Percentiles rank a stretch among this genome's conserved stretches.
These are phyloP conservation scores for Drosophila sp. DNA, from an alignment of 1,140 invertebrate genomes.

Conservation along the genomic window DNA sequence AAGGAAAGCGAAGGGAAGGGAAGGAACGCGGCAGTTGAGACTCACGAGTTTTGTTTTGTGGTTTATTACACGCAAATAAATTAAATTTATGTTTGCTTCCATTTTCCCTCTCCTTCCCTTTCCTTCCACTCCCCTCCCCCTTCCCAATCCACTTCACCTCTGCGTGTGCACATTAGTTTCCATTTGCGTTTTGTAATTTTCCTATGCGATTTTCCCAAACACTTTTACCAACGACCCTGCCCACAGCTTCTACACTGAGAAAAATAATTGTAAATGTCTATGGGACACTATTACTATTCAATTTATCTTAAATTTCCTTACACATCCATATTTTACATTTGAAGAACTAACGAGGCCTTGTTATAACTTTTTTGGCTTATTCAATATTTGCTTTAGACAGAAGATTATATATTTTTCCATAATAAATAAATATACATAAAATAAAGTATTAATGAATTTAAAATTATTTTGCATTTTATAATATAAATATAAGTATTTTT, in stretches of 20 bases:
- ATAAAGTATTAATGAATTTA: no score
- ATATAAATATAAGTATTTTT: no score
- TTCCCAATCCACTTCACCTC: background rate
- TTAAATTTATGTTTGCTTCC: constrained; percentile 78
- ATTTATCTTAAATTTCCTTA: no score
- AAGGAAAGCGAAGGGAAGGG: background rate
- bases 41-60: constrained; percentile 70
- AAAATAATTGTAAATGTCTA: background rate
- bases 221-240: constrained; percentile 37
- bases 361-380: no score
- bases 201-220: constrained; percentile 68
- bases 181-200: constrained; percentile 63
- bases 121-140: background rate
- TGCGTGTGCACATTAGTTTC: constrained; percentile 50
- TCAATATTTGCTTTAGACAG: no score
- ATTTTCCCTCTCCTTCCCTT: constrained; percentile 1
- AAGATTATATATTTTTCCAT: no score
- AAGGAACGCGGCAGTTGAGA: constrained; percentile 7
- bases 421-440: no score
- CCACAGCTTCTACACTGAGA: background rate
- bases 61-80: constrained; percentile 83
- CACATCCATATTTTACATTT: no score
- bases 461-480: no score
- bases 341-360: no score
- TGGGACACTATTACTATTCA: no score